Evolutionary conservation across 2,797 vertebrate genomes (phyloP).

Genomic region (Oreortyx pictus): DNA sequence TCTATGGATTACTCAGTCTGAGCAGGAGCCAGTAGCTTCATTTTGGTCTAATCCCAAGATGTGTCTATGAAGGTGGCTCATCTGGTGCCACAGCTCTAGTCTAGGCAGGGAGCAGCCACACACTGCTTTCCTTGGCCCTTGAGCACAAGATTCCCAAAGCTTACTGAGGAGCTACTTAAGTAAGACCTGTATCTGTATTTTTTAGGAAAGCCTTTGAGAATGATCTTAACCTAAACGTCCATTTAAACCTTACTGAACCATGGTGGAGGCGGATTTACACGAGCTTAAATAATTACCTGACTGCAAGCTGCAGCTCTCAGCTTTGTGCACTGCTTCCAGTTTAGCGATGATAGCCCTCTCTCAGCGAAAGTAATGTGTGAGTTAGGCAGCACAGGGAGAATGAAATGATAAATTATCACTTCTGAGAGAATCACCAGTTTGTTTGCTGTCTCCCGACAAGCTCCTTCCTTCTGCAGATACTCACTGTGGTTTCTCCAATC

Average conservation of each 20-base stretch:
- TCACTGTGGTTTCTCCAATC: background rate
- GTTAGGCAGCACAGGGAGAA: background rate
- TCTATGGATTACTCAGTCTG: background rate
- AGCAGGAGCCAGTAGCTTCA: background rate
- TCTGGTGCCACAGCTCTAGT: background rate
- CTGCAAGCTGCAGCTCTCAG: background rate
- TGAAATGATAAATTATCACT: background rate
- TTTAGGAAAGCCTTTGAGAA: constrained; percentile 16
- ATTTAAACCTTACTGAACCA: background rate
- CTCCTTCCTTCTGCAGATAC: background rate
- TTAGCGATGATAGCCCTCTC: background rate
- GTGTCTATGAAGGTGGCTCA: background rate
- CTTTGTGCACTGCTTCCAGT: background rate
- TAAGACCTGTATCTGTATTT: background rate
- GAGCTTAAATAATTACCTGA: background rate
- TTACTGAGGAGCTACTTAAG: background rate
- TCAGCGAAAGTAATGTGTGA: accelerated
- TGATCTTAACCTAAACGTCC: background rate
- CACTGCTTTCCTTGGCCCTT: background rate
- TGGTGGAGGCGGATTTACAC: background rate
- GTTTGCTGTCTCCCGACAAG: background rate
- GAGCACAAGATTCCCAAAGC: background rate
- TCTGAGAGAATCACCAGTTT: background rate
- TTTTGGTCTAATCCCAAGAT: background rate
- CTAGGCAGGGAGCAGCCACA: accelerated